phyloP scores from a whole-genome alignment of 1,140 invertebrate genomes.

The Drosophila ananassae region DNA sequence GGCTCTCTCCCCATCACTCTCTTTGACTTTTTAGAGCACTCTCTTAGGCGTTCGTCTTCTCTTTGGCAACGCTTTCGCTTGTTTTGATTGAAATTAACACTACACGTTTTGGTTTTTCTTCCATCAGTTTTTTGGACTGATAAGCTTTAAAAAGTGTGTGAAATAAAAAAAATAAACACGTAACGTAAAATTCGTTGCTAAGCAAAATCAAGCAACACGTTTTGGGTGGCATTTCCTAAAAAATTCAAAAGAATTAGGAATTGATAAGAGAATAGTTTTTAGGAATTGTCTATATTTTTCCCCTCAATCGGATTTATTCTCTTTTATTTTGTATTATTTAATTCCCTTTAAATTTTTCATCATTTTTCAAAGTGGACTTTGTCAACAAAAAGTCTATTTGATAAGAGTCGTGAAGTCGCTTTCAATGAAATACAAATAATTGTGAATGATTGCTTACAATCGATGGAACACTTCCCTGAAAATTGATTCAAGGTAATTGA shows the following conservation, averaged over 20 bases:
- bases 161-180: conserved; percentile 15
- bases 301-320: neutral
- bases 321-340: conserved; percentile 12
- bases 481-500: neutral
- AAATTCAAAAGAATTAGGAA: neutral
- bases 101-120: conserved; percentile 9
- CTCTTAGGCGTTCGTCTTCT: conserved; percentile 5
- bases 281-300: neutral
- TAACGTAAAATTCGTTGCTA: conserved; percentile 5
- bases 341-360: conserved; percentile 29
- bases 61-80: conserved; percentile 38
- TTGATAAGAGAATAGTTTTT: neutral
- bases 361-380: conserved; percentile 24
- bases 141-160: conserved; percentile 27
- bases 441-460: neutral
- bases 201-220: neutral
- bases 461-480: neutral
- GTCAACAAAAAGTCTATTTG: conserved; percentile 1
- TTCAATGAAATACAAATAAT: conserved; percentile 17
- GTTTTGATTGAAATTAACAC: conserved; percentile 73
- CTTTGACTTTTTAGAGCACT: conserved; percentile 7
- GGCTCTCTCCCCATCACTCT: conserved; percentile 7
- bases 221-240: neutral
- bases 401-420: conserved; percentile 6
- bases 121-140: conserved; percentile 13